A percentile compares a stretch with the other conserved stretches of the same genome.
phyloP scores from a whole-genome alignment of 2,797 vertebrate species.

The Pteropus rufus region DNA sequence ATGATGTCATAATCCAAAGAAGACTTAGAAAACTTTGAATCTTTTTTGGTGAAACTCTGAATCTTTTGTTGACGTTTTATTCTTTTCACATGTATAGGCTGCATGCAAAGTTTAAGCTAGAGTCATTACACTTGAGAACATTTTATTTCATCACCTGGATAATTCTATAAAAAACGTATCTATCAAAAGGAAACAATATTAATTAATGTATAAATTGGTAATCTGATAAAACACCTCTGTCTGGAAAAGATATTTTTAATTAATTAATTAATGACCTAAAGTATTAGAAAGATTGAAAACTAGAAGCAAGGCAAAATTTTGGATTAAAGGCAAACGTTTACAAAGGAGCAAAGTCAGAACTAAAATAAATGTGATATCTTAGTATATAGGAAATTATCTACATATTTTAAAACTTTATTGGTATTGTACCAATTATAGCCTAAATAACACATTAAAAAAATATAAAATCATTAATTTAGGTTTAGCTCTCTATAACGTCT shows the following conservation, averaged over 20 bases:
- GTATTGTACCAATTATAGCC: not conserved
- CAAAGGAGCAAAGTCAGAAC: not conserved
- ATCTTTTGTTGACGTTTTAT: not conserved
- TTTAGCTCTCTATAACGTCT: not conserved
- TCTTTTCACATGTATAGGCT: not conserved
- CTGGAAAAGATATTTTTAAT: not conserved
- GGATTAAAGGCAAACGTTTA: not conserved
- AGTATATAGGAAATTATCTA: not conserved
- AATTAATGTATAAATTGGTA: not conserved
- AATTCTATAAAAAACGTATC: not conserved
- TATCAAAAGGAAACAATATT: not conserved
- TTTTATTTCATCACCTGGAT: not conserved
- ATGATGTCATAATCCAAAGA: not conserved
- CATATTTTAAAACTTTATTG: not conserved
- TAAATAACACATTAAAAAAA: not conserved
- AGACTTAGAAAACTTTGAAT: not conserved
- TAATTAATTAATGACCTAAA: not conserved
- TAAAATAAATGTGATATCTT: not conserved
- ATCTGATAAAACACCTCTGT: not conserved
- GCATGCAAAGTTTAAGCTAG: not conserved
- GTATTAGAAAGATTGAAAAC: not conserved
- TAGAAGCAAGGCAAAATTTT: not conserved
- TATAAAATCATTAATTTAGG: not conserved
- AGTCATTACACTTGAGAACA: not conserved
- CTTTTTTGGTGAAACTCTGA: not conserved